Evolutionary conservation across 2,113 vertebrate species (phyloP).

Genomic region (Ictalurus punctatus): DNA sequence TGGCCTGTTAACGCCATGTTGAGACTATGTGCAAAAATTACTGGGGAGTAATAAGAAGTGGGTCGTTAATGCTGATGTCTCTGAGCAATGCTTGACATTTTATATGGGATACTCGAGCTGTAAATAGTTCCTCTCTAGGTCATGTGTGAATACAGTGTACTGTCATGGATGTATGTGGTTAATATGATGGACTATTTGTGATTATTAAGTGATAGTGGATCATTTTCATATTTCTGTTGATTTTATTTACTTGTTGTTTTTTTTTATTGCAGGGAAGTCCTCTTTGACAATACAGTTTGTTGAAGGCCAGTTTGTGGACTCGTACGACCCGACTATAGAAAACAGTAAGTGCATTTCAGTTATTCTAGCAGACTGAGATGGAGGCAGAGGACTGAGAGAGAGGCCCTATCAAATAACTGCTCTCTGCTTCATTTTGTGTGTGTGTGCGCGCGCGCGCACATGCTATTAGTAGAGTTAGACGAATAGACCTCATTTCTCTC

Average conservation of each 20-base stretch:
- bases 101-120: background rate
- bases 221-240: background rate
- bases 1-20: background rate
- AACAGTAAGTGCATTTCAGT: conserved; percentile 87
- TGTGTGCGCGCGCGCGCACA: background rate
- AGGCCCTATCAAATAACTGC: background rate
- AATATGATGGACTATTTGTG: background rate
- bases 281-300: conserved; percentile 99
- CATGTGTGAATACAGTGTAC: conserved; percentile 17
- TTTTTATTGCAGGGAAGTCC: conserved; percentile 86
- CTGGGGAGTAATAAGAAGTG: background rate
- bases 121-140: background rate
- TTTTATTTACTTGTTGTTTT: conserved; percentile 10
- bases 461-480: background rate
- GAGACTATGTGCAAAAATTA: background rate
- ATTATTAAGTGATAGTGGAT: background rate
- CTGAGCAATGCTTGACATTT: conserved; percentile 28
- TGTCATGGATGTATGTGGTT: background rate
- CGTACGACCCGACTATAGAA: conserved; percentile 99
- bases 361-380: background rate
- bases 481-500: background rate
- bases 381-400: background rate
- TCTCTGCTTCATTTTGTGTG: conserved; percentile 19
- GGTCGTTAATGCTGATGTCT: background rate
- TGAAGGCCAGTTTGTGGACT: conserved; percentile 99